Evolutionary conservation across 2,888 invertebrate species (phyloP), one percentile per base, ranked within the genome.

Genomic region (Apantesis nais): DNA sequence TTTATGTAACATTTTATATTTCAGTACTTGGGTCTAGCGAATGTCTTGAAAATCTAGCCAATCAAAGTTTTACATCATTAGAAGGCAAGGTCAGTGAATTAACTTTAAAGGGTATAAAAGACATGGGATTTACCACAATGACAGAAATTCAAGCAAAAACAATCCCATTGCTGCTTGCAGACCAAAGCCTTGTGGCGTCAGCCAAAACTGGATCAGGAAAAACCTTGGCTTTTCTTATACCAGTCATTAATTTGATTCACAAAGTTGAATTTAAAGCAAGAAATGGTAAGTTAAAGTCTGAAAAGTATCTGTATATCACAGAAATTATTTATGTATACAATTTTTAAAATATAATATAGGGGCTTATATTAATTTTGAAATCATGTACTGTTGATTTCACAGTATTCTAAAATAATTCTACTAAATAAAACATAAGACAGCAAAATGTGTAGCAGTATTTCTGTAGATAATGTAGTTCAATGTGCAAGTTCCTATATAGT

Each of bases 191-290:
- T 66, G 98, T 99, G 55, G 99, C 99, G 62, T 97, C 99, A 52
- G 99, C 99, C 0, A 97, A 98, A 92, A 99, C 99, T 25, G 99
- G 99, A 0, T 99, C 99, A 16, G 99, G 99, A 78, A 99, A 99
- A 93, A 99, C 99, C 0, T 90, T 99, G 70, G 99, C 99, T 0
- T 99, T 99, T 87, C 96, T 99, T 0, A 97, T 99, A 83, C 99
- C 99, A 2, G 98, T 98, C n/a, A 96, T 99, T 67, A 99, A 99
- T 89, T 95, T 99, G 52, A 97, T 99, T 75, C 96, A 97, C 86
- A 99, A 99, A 89, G 91, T 98, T 68, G 97, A 98, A 84, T 99
- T 99, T 87, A 98, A 98, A 97, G 98, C 98, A 0, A 96, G 98
- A 78, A 98, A 99, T 95, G 99, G 98, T 97, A 89, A 90, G 93